Evolutionary conservation across 2,113 vertebrate species (phyloP).

Genomic region (Colistium nudipinnis): DNA sequence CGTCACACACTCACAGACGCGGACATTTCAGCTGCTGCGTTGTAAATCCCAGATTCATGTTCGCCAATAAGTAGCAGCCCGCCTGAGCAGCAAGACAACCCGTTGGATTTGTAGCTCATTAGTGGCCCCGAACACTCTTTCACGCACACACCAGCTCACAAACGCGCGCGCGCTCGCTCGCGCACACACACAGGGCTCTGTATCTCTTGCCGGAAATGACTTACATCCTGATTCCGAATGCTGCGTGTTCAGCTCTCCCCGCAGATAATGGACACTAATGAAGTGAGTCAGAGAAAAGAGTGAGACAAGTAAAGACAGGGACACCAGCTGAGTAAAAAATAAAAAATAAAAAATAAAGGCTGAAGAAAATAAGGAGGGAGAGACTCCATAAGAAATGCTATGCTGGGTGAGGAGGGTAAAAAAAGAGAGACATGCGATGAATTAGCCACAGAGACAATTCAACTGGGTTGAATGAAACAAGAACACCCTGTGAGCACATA

Average conservation of each 20-base stretch:
- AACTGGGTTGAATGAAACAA: slow-evolving; percentile 60
- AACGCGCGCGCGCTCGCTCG: slow-evolving; percentile 11
- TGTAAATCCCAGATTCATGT: slow-evolving; percentile 59
- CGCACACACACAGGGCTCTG: slow-evolving; percentile 18
- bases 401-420: slow-evolving; percentile 17
- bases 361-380: background rate
- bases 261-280: slow-evolving; percentile 61
- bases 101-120: slow-evolving; percentile 74
- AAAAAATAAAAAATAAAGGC: too few species aligned
- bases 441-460: slow-evolving; percentile 65
- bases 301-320: slow-evolving; percentile 20
- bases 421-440: slow-evolving; percentile 40
- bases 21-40: slow-evolving; percentile 49
- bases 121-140: slow-evolving; percentile 28
- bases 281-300: slow-evolving; percentile 36
- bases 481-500: slow-evolving; percentile 71
- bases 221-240: slow-evolving; percentile 63
- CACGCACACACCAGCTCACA: slow-evolving; percentile 23
- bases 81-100: slow-evolving; percentile 41
- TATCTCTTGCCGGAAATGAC: slow-evolving; percentile 66
- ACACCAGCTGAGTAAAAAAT: too few species aligned
- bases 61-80: slow-evolving; percentile 59
- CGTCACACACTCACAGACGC: slow-evolving; percentile 11
- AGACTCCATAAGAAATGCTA: slow-evolving; percentile 9
- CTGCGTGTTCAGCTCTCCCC: slow-evolving; percentile 56